phyloP scores from a whole-genome alignment of 2,888 invertebrate genomes.

The Halocaridina rubra region DNA sequence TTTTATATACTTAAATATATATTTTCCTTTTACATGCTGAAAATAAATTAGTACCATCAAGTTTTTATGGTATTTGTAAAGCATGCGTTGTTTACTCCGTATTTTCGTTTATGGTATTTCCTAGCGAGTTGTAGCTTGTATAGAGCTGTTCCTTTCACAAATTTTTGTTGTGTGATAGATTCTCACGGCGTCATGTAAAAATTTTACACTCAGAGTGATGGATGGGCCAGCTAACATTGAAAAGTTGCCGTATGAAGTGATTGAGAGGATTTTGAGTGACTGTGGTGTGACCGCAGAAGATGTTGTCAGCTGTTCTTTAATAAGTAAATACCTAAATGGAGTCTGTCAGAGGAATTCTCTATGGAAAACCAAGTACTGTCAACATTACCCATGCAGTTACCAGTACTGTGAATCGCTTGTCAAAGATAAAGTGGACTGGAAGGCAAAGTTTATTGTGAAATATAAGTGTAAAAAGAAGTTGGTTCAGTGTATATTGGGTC shows the following conservation, averaged over 20 bases:
- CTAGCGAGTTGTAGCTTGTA: not conserved
- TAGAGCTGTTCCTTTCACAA: not conserved
- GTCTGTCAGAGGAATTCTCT: constrained; percentile 38
- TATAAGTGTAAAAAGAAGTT: constrained; percentile 27
- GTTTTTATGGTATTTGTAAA: not conserved
- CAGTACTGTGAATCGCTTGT: not conserved
- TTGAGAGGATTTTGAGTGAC: constrained; percentile 44
- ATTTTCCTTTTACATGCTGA: no score
- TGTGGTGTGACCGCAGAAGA: constrained; percentile 29
- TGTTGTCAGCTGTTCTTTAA: constrained; percentile 32
- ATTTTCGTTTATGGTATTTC: not conserved
- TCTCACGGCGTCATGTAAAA: no score
- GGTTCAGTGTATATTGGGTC: constrained; percentile 38
- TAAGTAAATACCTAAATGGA: constrained; percentile 34
- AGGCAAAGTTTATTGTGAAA: not conserved
- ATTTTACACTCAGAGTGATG: no score
- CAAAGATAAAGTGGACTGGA: constrained; percentile 30
- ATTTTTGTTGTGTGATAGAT: not conserved
- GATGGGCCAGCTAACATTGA: constrained; percentile 25
- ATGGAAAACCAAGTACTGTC: constrained; percentile 44
- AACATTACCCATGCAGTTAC: constrained; percentile 39
- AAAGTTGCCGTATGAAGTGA: constrained; percentile 45
- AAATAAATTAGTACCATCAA: not conserved
- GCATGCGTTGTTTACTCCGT: not conserved
- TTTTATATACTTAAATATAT: no score